Percentiles rank a stretch among this genome's conserved stretches.
phyloP scores from a whole-genome alignment of 2,797 vertebrate species.

The Graptemys geographica region DNA sequence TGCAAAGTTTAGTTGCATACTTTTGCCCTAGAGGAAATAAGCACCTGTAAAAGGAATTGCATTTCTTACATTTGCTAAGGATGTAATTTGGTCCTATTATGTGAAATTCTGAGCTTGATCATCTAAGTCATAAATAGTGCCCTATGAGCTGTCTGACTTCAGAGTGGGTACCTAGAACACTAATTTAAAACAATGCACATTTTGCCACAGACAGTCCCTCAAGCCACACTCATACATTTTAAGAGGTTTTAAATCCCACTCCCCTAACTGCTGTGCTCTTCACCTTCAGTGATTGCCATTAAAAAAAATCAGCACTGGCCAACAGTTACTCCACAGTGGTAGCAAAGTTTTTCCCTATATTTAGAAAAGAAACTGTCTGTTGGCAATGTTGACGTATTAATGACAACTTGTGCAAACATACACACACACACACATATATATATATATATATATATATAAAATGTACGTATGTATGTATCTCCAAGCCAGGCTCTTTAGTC shows the following conservation, averaged over 20 bases:
- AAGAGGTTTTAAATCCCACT: not conserved
- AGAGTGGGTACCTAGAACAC: not conserved
- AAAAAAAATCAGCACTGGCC: not conserved
- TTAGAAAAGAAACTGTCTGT: not conserved
- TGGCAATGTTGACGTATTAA: not conserved
- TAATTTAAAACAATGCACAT: not conserved
- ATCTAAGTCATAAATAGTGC: not conserved
- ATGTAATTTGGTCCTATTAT: not conserved
- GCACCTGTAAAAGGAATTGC: not conserved
- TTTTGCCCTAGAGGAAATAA: slow-evolving; percentile 12
- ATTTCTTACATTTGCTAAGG: not conserved
- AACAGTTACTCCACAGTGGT: not conserved
- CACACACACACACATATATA: not conserved
- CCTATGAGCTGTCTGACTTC: not conserved
- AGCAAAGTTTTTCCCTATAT: not conserved
- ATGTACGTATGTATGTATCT: not conserved
- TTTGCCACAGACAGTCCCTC: not conserved
- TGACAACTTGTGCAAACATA: not conserved
- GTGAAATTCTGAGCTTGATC: not conserved
- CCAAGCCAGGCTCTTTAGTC: not conserved
- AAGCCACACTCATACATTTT: not conserved
- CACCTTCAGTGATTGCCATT: not conserved
- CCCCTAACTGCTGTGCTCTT: slow-evolving; percentile 8
- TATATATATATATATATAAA: no score
- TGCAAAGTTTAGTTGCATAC: not conserved